Percentiles rank a stretch among this genome's conserved stretches.
Conservation (phyloP, 2,113 vertebrate species). For the human region GRCh38 chr14:68485001-68485500, state of each 20-base stretch:
- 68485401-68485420: not conserved
- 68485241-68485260: not conserved
- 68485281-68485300: not conserved
- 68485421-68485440: not conserved
- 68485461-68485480: conserved; percentile 30
- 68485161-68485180: not conserved
- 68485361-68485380: not conserved
- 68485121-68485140: not conserved
- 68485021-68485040: not conserved
- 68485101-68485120: not conserved
- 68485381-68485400: not conserved
- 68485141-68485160: not conserved
- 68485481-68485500: not conserved
- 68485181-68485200: not conserved
- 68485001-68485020: not conserved
- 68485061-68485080: not conserved
- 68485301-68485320: not conserved
- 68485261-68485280: too few relatives aligned
- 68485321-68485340: not conserved
- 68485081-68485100: not conserved
- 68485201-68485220: not conserved
- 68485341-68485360: not conserved
- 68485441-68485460: not conserved
- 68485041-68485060: not conserved
- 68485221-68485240: not conserved